These are phyloP conservation scores for Sparidentex hasta DNA, from an alignment of 2,797 vertebrate genomes.

Conservation along the genomic window DNA sequence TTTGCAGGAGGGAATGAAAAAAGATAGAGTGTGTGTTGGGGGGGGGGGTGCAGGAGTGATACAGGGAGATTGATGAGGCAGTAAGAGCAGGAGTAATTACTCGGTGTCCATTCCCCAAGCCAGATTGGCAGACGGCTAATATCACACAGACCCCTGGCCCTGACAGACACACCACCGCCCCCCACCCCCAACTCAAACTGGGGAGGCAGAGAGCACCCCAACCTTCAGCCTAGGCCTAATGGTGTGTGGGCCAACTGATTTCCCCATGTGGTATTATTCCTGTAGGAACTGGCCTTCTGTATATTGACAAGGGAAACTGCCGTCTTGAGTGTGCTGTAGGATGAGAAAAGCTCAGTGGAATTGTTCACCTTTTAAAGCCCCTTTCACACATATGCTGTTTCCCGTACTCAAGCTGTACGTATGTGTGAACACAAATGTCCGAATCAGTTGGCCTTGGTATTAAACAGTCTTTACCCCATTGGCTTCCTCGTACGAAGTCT, in stretches of 20 bases:
- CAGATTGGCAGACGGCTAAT: conserved; percentile 91
- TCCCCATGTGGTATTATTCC: conserved; percentile 80
- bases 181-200: conserved; percentile 70
- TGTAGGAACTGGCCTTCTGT: conserved; percentile 70
- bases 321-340: conserved; percentile 39
- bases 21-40: conserved; percentile 66
- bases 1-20: conserved; percentile 79
- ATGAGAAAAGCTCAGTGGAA: conserved; percentile 31
- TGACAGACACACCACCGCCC: conserved; percentile 79
- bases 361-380: conserved; percentile 36
- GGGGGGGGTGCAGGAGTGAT: conserved; percentile 76
- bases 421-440: too few relatives aligned
- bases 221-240: conserved; percentile 76
- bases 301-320: conserved; percentile 56
- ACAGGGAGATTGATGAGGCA: conserved; percentile 91
- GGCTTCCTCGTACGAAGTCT: too few relatives aligned
- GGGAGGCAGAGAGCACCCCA: conserved; percentile 77
- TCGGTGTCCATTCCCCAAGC: conserved; percentile 89
- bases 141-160: conserved; percentile 89
- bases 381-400: too few relatives aligned
- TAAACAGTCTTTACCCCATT: too few relatives aligned
- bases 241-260: conserved; percentile 82
- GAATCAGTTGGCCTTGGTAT: too few relatives aligned
- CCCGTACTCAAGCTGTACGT: too few relatives aligned
- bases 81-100: conserved; percentile 91